Base-by-base conservation (phyloP, 1,140 invertebrate genomes). In the Amphibalanus amphitrite region DNA sequence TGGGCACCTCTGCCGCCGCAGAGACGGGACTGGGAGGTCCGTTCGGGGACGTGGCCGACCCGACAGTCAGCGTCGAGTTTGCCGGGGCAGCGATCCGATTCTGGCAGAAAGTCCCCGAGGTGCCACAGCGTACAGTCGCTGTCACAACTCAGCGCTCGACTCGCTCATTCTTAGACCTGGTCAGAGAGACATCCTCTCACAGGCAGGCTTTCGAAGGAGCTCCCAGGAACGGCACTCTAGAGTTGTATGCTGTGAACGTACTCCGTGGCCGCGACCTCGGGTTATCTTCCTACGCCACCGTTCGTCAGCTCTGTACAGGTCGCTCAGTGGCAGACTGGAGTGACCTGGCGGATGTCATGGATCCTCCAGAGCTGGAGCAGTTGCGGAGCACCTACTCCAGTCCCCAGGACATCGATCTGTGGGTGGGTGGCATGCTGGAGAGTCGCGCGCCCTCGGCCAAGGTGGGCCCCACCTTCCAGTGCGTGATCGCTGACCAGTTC, bases 221-320 rank as follows among this genome's bases (percentile, higher is more conserved):
- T 38, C 4, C 4, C 15, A 15, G 15, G 33, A 15, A 38, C 33
- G 4, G 4, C 3, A 89, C 93, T 68, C 83, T 97, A 26, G 97
- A 99, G 82, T 82, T 99, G 69, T 97, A 95, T 4, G 91, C 95
- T 0, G 90, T 99, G 78, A 99, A 99, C 77, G 93, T 99, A 72
- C 97, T 99, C 79, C 80, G 96, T 76, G 90, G 91, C 0, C 81
- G 96, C 74, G 96, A 99, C 80, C 96, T 98, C 79, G 97, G 88
- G 6, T 84, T 99, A 38, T 95, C 94, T 0, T 86, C 89, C 10
- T 98, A 98, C 76, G 87, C 89, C 69, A 88, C 91, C 72, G 97
- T 90, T 84, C 82, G 97, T n/a, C 82, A 86, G 76, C 86, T 88
- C 70, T 99, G 96, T 78, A 93, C 94, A 76, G 86, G 98, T 79